These are phyloP conservation scores for Clusia tigrina DNA, from an alignment of 2,888 invertebrate species.

Conservation along the genomic window DNA sequence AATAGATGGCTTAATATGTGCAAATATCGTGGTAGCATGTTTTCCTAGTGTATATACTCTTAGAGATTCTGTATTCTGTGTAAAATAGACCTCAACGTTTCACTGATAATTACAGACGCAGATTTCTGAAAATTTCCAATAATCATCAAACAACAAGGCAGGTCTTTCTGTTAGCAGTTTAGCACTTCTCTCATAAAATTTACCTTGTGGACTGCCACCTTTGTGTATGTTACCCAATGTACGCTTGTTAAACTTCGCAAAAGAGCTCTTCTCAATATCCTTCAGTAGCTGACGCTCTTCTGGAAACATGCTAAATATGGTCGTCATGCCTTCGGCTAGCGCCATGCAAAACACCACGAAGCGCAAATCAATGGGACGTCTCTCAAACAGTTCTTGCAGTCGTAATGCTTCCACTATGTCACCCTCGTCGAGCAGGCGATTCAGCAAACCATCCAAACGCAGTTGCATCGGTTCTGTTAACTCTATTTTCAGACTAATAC, in stretches of 20 bases:
- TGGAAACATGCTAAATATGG: constrained; percentile 69
- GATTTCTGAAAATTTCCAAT: too few relatives aligned
- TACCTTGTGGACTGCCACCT: constrained; percentile 28
- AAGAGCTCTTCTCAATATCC: constrained; percentile 62
- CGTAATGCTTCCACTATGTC: constrained; percentile 69
- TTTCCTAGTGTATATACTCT: too few relatives aligned
- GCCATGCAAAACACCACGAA: constrained; percentile 70
- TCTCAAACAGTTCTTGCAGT: constrained; percentile 65
- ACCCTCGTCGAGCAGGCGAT: constrained; percentile 67
- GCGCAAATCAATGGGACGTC: constrained; percentile 66
- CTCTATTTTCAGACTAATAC: constrained; percentile 47
- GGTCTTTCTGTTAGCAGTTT: too few relatives aligned
- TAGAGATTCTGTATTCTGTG: too few relatives aligned
- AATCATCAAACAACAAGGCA: too few relatives aligned
- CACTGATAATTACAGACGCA: too few relatives aligned
- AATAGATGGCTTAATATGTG: too few relatives aligned
- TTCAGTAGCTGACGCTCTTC: constrained; percentile 71
- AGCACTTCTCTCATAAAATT: too few relatives aligned
- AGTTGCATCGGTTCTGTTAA: constrained; percentile 53
- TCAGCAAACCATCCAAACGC: constrained; percentile 63
- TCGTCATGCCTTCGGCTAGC: constrained; percentile 70
- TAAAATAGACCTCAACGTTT: too few relatives aligned
- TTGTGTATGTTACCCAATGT: constrained; percentile 47
- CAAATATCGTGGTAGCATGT: too few relatives aligned
- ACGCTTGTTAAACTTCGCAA: constrained; percentile 62